Evolutionary conservation across 64 coral and sea anemone genomes (phyloP), one percentile per base, ranked within the genome.

Genomic region (Orbicella faveolata): DNA sequence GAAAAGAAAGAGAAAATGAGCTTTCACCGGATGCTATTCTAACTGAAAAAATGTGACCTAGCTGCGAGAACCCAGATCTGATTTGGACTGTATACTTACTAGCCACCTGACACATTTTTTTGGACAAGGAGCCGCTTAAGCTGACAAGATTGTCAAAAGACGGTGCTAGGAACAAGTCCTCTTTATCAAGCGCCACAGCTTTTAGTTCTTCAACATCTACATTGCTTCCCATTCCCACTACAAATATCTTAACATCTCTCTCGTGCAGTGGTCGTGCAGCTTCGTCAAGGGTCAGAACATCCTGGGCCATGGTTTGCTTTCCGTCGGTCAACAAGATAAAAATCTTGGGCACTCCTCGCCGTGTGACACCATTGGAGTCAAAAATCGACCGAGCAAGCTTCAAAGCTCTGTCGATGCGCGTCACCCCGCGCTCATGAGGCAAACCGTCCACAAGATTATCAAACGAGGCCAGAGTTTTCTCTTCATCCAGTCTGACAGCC

Each of bases 321-420:
- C 90, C 93, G 52, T 88, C 93, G 2, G 96, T 93, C 20, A 98
- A 80, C 30, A 98, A 54, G 20, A 98, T 90, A n/a, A 92, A 76
- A 1, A 98, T 68, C 53, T 87, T 94, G 8, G 87, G 76, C 30
- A 89, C 69, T 44, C 88, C 88, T 41, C 75, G 87, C 78, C 84
- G 90, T 2, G 52, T 82, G 34, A 76, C 88, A 52, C 65, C 64
- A 26, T 18, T 67, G 6, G 81, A 55, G 78, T 95, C 89, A 44
- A 98, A 89, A 26, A 95, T 78, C 1, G 75, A 83, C 35, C 73
- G 70, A 34, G 96, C 90, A 23, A 94, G 81, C 36, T 89, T 82
- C 48, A 98, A 52, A n/a, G 93, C 96, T 70, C 89, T 82, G 70
- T 98, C 96, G 44, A 98, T 98, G 17, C 96, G 89, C 44, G 96